These are phyloP conservation scores for Lysiphlebus fabarum DNA, from an alignment of 1,140 invertebrate genomes.

Conservation along the genomic window DNA sequence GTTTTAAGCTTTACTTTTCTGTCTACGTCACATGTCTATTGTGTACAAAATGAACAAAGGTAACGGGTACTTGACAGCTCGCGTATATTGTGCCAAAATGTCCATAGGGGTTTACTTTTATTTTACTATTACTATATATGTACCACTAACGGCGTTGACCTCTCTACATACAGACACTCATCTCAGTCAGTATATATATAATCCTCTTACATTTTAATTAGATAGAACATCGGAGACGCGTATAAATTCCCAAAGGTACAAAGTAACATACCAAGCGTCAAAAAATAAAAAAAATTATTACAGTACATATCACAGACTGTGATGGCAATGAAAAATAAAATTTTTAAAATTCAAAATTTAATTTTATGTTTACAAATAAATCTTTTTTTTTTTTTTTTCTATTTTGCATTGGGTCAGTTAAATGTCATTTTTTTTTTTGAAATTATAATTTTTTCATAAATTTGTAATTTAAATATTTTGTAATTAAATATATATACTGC, in stretches of 20 bases:
- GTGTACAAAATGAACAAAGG: constrained; percentile 36
- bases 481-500: too few relatives aligned
- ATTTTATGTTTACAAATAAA: too few relatives aligned
- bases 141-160: constrained; percentile 3
- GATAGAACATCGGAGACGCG: constrained; percentile 9
- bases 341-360: too few relatives aligned
- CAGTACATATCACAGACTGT: constrained; percentile 4
- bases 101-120: constrained; percentile 25
- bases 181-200: neutral
- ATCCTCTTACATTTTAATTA: constrained; percentile 19
- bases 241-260: neutral
- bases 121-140: constrained; percentile 26
- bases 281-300: constrained; percentile 19
- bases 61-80: constrained; percentile 37
- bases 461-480: too few relatives aligned
- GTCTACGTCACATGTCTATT: constrained; percentile 31
- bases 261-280: neutral
- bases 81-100: constrained; percentile 32
- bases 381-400: too few relatives aligned
- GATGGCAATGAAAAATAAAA: too few relatives aligned
- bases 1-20: constrained; percentile 13
- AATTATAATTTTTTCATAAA: too few relatives aligned
- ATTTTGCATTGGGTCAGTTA: too few relatives aligned
- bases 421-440: too few relatives aligned
- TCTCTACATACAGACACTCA: constrained; percentile 6